A percentile compares a stretch with the other conserved stretches of the same genome.
Conservation (phyloP, 2,113 vertebrate genomes). For the Psammodynastes pulverulentus region DNA sequence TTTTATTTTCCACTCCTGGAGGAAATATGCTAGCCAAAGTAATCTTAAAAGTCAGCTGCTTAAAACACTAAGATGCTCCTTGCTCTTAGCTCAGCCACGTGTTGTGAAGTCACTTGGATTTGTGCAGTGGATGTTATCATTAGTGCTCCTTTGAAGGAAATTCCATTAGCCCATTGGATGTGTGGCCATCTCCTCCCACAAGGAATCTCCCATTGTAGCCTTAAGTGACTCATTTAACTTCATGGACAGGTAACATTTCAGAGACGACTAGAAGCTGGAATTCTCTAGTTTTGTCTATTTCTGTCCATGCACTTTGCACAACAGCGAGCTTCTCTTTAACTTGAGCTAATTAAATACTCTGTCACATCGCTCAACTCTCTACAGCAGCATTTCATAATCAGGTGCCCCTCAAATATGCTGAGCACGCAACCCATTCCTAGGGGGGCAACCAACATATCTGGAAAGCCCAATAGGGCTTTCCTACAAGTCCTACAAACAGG, state of each 20-base stretch:
- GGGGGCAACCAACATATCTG: background rate
- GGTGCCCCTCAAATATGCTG: background rate
- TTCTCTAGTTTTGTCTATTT: background rate
- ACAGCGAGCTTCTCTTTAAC: background rate
- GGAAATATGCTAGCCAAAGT: background rate
- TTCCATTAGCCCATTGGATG: background rate
- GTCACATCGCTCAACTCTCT: background rate
- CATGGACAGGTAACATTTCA: background rate
- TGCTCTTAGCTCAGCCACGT: background rate
- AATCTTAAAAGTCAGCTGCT: background rate
- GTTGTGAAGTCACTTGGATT: background rate
- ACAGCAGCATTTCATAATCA: background rate
- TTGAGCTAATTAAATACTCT: too few species aligned
- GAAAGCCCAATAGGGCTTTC: background rate
- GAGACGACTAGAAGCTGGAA: background rate
- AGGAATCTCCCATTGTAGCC: background rate
- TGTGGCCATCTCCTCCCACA: background rate
- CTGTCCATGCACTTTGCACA: too few species aligned
- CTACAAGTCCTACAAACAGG: background rate
- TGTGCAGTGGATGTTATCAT: background rate
- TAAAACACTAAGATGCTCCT: background rate
- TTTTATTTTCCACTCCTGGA: background rate
- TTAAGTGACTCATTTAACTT: background rate
- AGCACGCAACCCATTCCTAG: background rate
- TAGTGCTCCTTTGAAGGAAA: background rate